These are phyloP conservation scores for Melieria picta DNA, from an alignment of 2,888 invertebrate species.

Conservation along the genomic window DNA sequence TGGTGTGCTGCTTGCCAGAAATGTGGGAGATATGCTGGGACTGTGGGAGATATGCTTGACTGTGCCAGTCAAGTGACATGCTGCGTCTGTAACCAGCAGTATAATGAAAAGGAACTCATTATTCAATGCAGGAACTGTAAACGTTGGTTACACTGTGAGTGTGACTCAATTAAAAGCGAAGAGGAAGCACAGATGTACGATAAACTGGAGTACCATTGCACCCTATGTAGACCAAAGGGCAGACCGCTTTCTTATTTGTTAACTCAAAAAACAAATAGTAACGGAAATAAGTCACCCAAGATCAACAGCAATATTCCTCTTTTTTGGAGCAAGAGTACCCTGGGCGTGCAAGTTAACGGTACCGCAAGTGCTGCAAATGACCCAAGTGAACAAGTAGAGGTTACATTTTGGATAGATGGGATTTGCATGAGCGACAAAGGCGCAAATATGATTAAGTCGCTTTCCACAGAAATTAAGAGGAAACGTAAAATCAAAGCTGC, in stretches of 20 bases:
- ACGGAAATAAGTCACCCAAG: constrained; percentile 33
- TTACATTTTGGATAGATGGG: constrained; percentile 87
- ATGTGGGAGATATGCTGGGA: constrained; percentile 85
- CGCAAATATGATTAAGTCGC: constrained; percentile 84
- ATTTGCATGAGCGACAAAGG: constrained; percentile 92
- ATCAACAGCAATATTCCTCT: constrained; percentile 20
- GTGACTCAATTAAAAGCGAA: constrained; percentile 90
- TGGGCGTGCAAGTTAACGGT: constrained; percentile 19
- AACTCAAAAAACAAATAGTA: constrained; percentile 21
- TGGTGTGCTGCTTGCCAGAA: constrained; percentile 93
- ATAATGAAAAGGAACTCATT: constrained; percentile 91
- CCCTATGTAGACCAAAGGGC: constrained; percentile 87
- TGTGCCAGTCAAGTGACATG: constrained; percentile 91
- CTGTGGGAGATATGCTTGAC: no score
- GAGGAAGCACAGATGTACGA: constrained; percentile 88
- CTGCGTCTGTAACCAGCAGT: constrained; percentile 84
- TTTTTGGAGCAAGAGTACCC: not conserved
- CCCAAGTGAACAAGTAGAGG: constrained; percentile 62
- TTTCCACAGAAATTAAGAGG: constrained; percentile 77
- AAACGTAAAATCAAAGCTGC: constrained; percentile 73
- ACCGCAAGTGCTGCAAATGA: constrained; percentile 33
- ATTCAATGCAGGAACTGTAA: constrained; percentile 94
- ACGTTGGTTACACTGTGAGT: constrained; percentile 93
- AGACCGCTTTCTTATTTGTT: constrained; percentile 54
- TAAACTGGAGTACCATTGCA: constrained; percentile 90